Conservation (phyloP, 2,113 vertebrate species). For the Sebastes schlegelii region DNA sequence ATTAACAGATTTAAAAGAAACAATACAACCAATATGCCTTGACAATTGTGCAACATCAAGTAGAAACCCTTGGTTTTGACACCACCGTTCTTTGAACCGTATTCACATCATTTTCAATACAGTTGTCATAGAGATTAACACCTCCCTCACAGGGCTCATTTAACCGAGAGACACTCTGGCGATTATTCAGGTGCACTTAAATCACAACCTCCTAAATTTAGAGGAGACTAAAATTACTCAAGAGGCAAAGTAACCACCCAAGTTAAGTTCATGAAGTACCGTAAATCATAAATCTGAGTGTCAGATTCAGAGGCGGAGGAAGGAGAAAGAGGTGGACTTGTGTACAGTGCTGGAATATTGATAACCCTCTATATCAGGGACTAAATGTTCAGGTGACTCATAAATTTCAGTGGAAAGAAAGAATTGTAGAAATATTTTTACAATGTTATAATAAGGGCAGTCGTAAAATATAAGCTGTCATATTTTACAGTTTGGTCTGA, state of each 20-base stretch:
- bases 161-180: slow-evolving; percentile 84
- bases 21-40: background rate
- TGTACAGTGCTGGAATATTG: slow-evolving; percentile 47
- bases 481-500: background rate
- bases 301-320: slow-evolving; percentile 41
- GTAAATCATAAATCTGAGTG: slow-evolving; percentile 60
- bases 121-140: slow-evolving; percentile 85
- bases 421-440: slow-evolving; percentile 12
- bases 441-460: slow-evolving; percentile 22
- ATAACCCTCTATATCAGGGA: slow-evolving; percentile 43
- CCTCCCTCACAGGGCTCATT: slow-evolving; percentile 84
- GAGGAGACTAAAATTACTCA: slow-evolving; percentile 66
- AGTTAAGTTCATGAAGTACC: slow-evolving; percentile 65
- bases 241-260: slow-evolving; percentile 59
- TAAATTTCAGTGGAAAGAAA: slow-evolving; percentile 15
- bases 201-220: slow-evolving; percentile 83
- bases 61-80: slow-evolving; percentile 27
- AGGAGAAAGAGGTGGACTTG: slow-evolving; percentile 36
- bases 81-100: slow-evolving; percentile 76
- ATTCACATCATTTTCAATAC: slow-evolving; percentile 80
- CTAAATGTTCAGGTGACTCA: slow-evolving; percentile 31
- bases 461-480: too few species aligned
- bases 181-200: slow-evolving; percentile 83
- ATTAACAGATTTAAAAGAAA: background rate
- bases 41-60: slow-evolving; percentile 16